Evolutionary conservation across 2,888 invertebrate species (phyloP).

Genomic region (Ochropleura plecta): DNA sequence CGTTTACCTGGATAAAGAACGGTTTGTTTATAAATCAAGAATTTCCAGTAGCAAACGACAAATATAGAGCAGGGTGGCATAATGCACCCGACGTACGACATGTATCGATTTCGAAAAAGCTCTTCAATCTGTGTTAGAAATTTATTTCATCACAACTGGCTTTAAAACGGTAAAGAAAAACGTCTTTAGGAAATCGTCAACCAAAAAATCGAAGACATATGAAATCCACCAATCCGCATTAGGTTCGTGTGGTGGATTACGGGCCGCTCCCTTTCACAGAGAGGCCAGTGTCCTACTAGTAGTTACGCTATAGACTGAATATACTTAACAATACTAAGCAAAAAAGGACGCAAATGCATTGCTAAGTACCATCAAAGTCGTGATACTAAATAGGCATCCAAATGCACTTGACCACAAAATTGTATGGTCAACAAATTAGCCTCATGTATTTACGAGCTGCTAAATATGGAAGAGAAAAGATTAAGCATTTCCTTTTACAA

Average conservation of each 20-base stretch:
- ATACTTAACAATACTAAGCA: neutral
- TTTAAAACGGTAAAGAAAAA: neutral
- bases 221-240: neutral
- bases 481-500: conserved; percentile 42
- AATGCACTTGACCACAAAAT: conserved; percentile 2
- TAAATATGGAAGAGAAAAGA: conserved; percentile 33
- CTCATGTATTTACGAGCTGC: conserved; percentile 25
- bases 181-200: neutral
- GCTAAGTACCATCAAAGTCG: neutral
- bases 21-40: too few species aligned
- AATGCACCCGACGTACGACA: neutral
- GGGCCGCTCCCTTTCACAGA: neutral
- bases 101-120: neutral
- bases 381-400: neutral
- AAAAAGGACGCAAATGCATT: neutral
- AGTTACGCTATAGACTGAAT: neutral
- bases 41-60: neutral
- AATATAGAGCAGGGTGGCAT: neutral
- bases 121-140: neutral
- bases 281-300: neutral
- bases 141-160: neutral
- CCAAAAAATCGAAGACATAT: neutral
- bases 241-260: neutral
- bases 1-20: conserved; percentile 82
- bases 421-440: conserved; percentile 33